These are phyloP conservation scores for Trichopria drosophilae DNA, from an alignment of 2,888 invertebrate genomes.

Conservation along the genomic window DNA sequence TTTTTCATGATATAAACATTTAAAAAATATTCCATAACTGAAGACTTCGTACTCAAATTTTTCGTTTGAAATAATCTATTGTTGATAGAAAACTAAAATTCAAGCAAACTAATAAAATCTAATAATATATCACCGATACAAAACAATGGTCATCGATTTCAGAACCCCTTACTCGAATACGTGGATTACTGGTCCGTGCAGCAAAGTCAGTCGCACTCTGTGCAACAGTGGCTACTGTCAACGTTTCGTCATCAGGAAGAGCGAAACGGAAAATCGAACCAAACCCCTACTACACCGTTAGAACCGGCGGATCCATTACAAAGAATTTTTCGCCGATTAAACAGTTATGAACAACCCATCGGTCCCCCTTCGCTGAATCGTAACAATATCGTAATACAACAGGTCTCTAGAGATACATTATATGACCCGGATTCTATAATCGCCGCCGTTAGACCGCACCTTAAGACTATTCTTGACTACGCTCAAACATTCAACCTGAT, in stretches of 20 bases:
- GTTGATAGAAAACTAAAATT: too few relatives aligned
- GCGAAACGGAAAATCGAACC: slow-evolving; percentile 42
- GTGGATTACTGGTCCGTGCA: slow-evolving; percentile 65
- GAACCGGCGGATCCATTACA: slow-evolving; percentile 59
- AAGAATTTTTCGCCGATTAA: slow-evolving; percentile 64
- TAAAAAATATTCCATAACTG: too few relatives aligned
- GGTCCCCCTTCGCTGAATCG: slow-evolving; percentile 63
- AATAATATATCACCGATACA: not conserved
- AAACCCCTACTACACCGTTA: slow-evolving; percentile 40
- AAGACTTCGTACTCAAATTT: too few relatives aligned
- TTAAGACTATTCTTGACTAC: slow-evolving; percentile 58
- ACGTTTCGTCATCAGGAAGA: slow-evolving; percentile 30
- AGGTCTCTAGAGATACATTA: slow-evolving; percentile 55
- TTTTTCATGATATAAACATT: too few relatives aligned
- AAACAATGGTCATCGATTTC: slow-evolving; percentile 26
- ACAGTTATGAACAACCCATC: slow-evolving; percentile 67
- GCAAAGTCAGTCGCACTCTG: slow-evolving; percentile 60
- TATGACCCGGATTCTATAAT: slow-evolving; percentile 57
- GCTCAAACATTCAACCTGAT: slow-evolving; percentile 64
- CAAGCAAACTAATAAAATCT: too few relatives aligned
- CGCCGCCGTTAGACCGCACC: slow-evolving; percentile 57
- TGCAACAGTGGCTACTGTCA: slow-evolving; percentile 66
- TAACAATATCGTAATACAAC: slow-evolving; percentile 58
- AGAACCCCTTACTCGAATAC: slow-evolving; percentile 71
- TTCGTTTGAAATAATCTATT: too few relatives aligned